Evolutionary conservation across 2,888 invertebrate species (phyloP).

Genomic region (Amphipyra berbera): DNA sequence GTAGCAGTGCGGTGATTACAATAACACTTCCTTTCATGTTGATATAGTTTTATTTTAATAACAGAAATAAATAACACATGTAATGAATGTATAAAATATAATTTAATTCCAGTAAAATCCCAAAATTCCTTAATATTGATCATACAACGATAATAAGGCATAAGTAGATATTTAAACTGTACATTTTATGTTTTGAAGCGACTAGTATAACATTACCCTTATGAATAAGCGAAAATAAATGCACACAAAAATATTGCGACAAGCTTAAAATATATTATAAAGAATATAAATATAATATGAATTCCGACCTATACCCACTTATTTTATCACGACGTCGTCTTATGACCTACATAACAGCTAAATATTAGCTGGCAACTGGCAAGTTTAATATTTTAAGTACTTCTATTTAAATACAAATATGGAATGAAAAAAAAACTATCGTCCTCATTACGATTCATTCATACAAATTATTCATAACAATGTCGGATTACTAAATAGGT

Average conservation of each 20-base stretch:
- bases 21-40: conserved; percentile 41
- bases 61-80: conserved; percentile 16
- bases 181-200: background rate
- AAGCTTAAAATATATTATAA: background rate
- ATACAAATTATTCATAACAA: conserved; percentile 44
- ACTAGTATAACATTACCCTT: conserved; percentile 1
- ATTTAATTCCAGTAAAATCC: background rate
- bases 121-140: background rate
- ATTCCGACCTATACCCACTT: background rate
- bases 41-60: conserved; percentile 15
- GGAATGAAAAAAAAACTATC: conserved; percentile 19
- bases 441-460: conserved; percentile 46
- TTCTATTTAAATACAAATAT: conserved; percentile 10
- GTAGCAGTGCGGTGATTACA: conserved; percentile 26
- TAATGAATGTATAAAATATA: conserved; percentile 11
- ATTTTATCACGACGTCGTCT: background rate
- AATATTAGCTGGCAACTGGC: conserved; percentile 28
- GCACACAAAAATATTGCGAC: background rate
- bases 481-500: conserved; percentile 46
- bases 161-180: conserved; percentile 3
- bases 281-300: background rate
- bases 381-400: conserved; percentile 11
- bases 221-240: background rate
- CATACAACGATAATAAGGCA: background rate
- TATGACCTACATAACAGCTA: conserved; percentile 5